Conservation (phyloP, 53 echinoderm and acorn worm genomes). For the Crossaster papposus region DNA sequence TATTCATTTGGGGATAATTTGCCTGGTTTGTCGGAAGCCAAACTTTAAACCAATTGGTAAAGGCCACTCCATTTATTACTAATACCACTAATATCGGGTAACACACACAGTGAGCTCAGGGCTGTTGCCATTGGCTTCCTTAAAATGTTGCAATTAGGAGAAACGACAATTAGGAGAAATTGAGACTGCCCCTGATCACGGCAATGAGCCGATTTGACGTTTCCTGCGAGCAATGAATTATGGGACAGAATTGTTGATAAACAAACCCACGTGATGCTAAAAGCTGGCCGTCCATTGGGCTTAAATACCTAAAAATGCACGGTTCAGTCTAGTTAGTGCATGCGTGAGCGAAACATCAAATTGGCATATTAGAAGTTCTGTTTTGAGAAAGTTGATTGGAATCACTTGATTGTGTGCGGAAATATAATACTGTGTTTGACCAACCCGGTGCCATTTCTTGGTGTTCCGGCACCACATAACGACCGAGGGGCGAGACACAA, state of each 20-base stretch:
- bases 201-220: no score
- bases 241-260: no score
- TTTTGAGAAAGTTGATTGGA: conserved; percentile 24
- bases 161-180: not conserved
- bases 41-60: conserved; percentile 6
- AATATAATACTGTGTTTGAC: not conserved
- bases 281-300: no score
- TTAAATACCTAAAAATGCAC: no score
- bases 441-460: not conserved
- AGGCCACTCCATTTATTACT: conserved; percentile 5
- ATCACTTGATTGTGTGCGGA: conserved; percentile 9
- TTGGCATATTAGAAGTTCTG: no score
- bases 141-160: conserved; percentile 26
- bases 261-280: no score
- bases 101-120: conserved; percentile 10
- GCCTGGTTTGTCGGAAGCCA: not conserved
- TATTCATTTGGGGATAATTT: not conserved
- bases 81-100: no score
- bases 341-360: no score
- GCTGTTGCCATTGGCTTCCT: not conserved
- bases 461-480: not conserved
- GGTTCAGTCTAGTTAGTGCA: no score
- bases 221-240: no score
- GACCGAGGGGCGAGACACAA: not conserved
- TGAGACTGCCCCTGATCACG: no score